Conservation (phyloP, 2,888 invertebrate species). For the Lasioglossum zephyrum region DNA sequence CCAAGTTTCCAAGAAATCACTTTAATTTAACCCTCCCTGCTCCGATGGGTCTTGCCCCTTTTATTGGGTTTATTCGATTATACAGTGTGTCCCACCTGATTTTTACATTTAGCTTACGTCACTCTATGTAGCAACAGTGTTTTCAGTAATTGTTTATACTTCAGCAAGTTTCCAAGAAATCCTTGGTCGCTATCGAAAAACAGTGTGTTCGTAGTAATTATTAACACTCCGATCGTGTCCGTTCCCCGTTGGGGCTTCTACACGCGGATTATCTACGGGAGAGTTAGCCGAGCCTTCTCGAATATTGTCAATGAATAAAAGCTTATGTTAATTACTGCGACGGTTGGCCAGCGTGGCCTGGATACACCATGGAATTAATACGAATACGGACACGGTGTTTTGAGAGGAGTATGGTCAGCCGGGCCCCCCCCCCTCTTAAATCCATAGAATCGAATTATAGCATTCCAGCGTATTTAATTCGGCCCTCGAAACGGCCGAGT, state of each 20-base stretch:
- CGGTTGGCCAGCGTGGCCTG: conserved; percentile 52
- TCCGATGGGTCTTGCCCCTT: too few species aligned
- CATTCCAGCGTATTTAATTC: conserved; percentile 69
- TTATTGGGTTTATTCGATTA: too few species aligned
- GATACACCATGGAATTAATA: conserved; percentile 76
- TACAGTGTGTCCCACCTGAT: too few species aligned
- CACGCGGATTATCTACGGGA: conserved; percentile 62
- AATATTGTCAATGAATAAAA: conserved; percentile 73
- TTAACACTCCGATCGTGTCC: conserved; percentile 1
- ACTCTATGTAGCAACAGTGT: too few species aligned
- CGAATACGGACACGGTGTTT: conserved; percentile 41
- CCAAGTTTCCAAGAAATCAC: too few species aligned
- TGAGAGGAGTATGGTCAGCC: conserved; percentile 6
- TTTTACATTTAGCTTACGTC: too few species aligned
- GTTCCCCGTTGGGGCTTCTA: conserved; percentile 14
- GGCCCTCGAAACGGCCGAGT: conserved; percentile 55
- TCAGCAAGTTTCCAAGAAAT: background rate
- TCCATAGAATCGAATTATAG: conserved; percentile 67
- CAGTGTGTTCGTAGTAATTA: background rate
- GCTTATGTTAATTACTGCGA: conserved; percentile 73
- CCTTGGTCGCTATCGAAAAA: background rate
- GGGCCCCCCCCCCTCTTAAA: conserved; percentile 25
- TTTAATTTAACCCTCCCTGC: too few species aligned
- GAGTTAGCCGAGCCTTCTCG: conserved; percentile 60
- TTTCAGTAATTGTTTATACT: too few species aligned